Conservation (phyloP, 1,140 invertebrate species). For the Euschistus heros region DNA sequence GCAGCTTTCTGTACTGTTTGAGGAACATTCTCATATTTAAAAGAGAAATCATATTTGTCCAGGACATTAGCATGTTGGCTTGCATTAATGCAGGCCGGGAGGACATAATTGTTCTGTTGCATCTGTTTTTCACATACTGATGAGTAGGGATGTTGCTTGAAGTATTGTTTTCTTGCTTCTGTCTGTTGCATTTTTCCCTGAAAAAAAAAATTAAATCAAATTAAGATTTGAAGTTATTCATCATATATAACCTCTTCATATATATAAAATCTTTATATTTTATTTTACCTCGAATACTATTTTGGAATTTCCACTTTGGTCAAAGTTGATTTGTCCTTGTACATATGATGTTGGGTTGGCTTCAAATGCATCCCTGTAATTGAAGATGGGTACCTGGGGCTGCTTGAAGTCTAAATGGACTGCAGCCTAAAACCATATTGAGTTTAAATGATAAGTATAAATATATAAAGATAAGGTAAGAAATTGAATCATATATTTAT, state of each 20-base stretch:
- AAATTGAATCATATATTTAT: too few relatives aligned
- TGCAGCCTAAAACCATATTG: slow-evolving; percentile 28
- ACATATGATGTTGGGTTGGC: slow-evolving; percentile 38
- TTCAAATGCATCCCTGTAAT: slow-evolving; percentile 42
- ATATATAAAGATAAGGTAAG: too few relatives aligned
- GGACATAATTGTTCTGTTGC: slow-evolving; percentile 40
- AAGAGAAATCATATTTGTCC: slow-evolving; percentile 37
- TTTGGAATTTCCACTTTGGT: too few relatives aligned
- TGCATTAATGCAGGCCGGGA: slow-evolving; percentile 42
- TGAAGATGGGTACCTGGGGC: slow-evolving; percentile 38
- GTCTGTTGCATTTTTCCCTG: slow-evolving; percentile 38
- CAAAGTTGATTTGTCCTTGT: slow-evolving; percentile 38
- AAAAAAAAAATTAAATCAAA: neutral
- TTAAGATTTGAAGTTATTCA: too few relatives aligned
- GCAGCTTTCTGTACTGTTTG: too few relatives aligned
- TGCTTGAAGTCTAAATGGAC: slow-evolving; percentile 34
- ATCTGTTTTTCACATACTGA: slow-evolving; percentile 42
- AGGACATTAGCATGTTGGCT: slow-evolving; percentile 39
- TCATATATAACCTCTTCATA: too few relatives aligned
- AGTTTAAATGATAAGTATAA: too few relatives aligned
- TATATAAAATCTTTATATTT: too few relatives aligned
- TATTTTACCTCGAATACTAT: too few relatives aligned
- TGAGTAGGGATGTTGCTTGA: slow-evolving; percentile 32
- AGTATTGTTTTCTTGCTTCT: slow-evolving; percentile 26
- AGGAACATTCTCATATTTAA: slow-evolving; percentile 37